Base-by-base conservation (phyloP, 2,797 vertebrate species). In the Bovichtus diacanthus region DNA sequence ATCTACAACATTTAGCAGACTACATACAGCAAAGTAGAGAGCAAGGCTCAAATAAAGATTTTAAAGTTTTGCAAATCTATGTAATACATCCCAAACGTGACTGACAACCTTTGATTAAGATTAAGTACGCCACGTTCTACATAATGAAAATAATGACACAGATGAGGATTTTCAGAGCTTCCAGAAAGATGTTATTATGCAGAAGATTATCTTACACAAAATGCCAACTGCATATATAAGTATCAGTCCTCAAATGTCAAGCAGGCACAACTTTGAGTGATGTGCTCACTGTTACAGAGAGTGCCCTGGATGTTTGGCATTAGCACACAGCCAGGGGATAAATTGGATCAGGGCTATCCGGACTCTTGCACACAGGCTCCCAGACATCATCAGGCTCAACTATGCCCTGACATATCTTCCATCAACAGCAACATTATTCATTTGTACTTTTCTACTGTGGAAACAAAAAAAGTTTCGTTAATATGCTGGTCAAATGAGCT, bases 211-310 rank as follows among this genome's bases (percentile, higher is more conserved):
- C 67, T 83, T 64, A 25, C 58, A 60, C 70, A 74, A 89, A 90
- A 92, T 88, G 77, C 80, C 79, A 85, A 63, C 76, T 83, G 63
- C 61, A 69, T 8, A 79, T 65, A 66, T 62, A 76, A 58, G 75
- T 81, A 82, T 78, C 75, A 53, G 67, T 67, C 82, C 50, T 63
- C 36, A 90, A 90, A 90, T 87, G 89, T 82, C 88, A 93, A 56
- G 80, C 63, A 79, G 87, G 81, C 81, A 85, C 63, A 84, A 62
- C 78, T 83, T 70, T 88, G 84, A 89, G 70, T 82, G 81, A 83
- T 80, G 61, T 78, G 65, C 74, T 79, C 80, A 82, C 60, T 76
- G 86, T 88, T 78, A 77, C 58, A 64, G 65, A 87, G 38, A 75
- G 74, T 62, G 72, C 47, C 76, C 67, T 51, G 50, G 41, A 82